Conservation (phyloP, 2,888 invertebrate genomes). For the Sarcophaga subvicina region DNA sequence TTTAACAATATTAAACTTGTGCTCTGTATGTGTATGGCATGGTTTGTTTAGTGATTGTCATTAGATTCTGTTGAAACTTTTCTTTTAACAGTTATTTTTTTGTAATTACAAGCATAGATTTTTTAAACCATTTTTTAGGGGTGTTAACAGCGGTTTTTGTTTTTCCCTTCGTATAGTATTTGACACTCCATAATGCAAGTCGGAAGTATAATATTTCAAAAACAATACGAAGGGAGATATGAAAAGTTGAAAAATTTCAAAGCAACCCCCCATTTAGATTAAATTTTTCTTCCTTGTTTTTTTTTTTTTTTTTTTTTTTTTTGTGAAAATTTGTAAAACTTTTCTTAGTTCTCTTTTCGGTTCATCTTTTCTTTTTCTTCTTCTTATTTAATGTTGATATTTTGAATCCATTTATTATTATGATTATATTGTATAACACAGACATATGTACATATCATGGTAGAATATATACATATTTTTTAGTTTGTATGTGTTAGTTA, state of each 20-base stretch:
- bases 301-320: too few relatives aligned
- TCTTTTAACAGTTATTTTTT: not conserved
- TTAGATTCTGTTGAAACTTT: not conserved
- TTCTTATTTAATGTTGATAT: constrained; percentile 32
- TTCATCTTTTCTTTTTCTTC: not conserved
- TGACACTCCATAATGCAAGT: not conserved
- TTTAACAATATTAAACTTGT: not conserved
- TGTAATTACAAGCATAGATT: constrained; percentile 12
- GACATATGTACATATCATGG: too few relatives aligned
- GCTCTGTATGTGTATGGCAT: not conserved
- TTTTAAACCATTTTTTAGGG: not conserved
- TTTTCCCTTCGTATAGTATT: not conserved
- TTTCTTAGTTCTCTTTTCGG: not conserved
- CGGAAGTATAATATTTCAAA: constrained; percentile 3
- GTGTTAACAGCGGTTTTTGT: constrained; percentile 9
- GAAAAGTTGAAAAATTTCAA: not conserved
- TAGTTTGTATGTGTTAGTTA: not conserved
- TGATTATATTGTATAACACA: not conserved
- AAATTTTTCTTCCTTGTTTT: not conserved
- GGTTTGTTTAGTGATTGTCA: not conserved
- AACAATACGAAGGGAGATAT: not conserved
- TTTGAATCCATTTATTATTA: constrained; percentile 13
- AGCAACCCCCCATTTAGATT: not conserved
- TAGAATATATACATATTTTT: not conserved
- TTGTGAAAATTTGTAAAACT: constrained; percentile 19